Base-by-base conservation (phyloP, 1,140 invertebrate species). In the Eumeta japonica region DNA sequence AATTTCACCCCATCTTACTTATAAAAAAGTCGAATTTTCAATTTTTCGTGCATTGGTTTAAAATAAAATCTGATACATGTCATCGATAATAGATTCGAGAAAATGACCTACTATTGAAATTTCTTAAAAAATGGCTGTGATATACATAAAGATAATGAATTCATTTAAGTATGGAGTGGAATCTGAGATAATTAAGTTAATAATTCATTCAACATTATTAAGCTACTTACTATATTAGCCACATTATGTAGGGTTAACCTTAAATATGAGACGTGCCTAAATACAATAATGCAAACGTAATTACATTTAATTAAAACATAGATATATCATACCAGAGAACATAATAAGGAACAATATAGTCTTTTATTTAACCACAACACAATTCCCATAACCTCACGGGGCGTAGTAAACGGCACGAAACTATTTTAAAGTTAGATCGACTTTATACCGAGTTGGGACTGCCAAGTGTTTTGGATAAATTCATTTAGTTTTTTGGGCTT, bases 381-480 rank as follows among this genome's bases (percentile, higher is more conserved):
- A 28, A 28, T 28, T 10, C 9, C 27, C 27, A 3, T 20, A 20
- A 11, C 11, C 12, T 27, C 13, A 35, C 19, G 13, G 9, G 27
- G 27, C 34, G 20, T 35, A 13, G 34, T 15, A 35, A 27, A 24
- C n/a, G 33, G 24, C 18, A 24, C 27, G 34, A 46, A 57, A 57
- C 55, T 58, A 58, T 46, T 58, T 52, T 50, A 52, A 58, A 58
- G 49, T 58, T 58, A 58, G 48, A 58, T 58, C 48, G 52, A 52
- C 52, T 58, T 58, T 39, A 41, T 41, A n/a, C 11, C 16, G 43
- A 46, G 33, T 46, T 36, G 43, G 30, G 12, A 36, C 16, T 38
- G 37, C 32, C 33, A 41, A 50, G 36, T 37, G 41, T 43, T 50
- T 50, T 41, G 39, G 47, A 40, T 40, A 39, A 44, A 44, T 47